phyloP scores from a whole-genome alignment of 1,140 invertebrate genomes.

The Monochamus saltuarius region DNA sequence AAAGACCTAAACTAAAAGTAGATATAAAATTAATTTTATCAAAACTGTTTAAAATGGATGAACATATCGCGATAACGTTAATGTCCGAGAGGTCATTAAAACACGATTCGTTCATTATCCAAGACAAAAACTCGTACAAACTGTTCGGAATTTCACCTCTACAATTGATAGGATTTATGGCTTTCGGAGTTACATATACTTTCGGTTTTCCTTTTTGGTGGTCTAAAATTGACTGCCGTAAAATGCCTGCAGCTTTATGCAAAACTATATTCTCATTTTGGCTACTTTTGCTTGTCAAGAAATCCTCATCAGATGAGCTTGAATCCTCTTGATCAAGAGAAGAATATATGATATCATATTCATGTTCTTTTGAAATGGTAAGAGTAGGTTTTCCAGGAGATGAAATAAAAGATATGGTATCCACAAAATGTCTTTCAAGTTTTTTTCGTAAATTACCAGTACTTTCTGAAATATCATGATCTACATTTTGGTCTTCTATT shows the following conservation, averaged over 20 bases:
- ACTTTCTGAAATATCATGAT: not conserved
- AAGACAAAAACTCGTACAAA: not conserved
- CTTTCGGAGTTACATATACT: not conserved
- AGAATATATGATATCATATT: not conserved
- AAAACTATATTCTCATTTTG: not conserved
- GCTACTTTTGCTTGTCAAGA: not conserved
- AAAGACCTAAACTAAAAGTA: not conserved
- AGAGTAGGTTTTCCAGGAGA: not conserved
- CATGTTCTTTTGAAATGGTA: not conserved
- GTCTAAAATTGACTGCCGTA: not conserved
- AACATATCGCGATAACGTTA: not conserved
- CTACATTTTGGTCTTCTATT: not conserved
- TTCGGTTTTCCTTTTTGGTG: not conserved
- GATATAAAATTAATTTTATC: not conserved
- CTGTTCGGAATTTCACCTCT: not conserved
- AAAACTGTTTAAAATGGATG: not conserved
- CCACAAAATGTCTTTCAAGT: not conserved
- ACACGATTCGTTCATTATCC: not conserved
- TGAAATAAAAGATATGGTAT: not conserved
- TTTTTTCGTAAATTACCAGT: no score
- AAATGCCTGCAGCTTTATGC: conserved; percentile 1
- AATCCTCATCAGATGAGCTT: not conserved
- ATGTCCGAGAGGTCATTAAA: not conserved
- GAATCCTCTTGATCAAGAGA: not conserved
- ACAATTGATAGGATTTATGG: not conserved